A percentile compares a stretch with the other conserved stretches of the same genome.
Conservation (phyloP, 2,113 vertebrate species). For the Oncorhynchus clarkii region DNA sequence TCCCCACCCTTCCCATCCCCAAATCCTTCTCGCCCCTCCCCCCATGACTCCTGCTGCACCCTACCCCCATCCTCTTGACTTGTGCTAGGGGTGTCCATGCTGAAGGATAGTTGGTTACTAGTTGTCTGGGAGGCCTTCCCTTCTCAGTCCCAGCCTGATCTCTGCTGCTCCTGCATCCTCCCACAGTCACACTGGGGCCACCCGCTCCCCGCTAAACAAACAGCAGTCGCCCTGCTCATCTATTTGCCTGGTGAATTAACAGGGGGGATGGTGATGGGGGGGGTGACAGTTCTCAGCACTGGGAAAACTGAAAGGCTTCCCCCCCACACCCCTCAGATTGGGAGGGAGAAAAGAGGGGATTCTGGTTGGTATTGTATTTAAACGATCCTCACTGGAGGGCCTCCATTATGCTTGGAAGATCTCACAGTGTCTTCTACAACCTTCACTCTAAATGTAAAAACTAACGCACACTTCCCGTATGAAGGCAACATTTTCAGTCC, state of each 20-base stretch:
- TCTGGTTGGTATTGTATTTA: constrained; percentile 60
- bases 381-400: constrained; percentile 40
- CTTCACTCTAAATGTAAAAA: too few relatives aligned
- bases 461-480: too few relatives aligned
- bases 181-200: constrained; percentile 79
- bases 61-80: too few relatives aligned
- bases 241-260: constrained; percentile 90
- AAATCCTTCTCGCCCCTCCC: not conserved
- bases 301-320: constrained; percentile 63
- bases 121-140: not conserved
- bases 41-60: not conserved
- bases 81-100: too few relatives aligned
- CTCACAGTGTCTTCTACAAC: constrained; percentile 8
- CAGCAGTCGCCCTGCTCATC: constrained; percentile 83
- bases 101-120: not conserved
- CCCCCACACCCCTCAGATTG: constrained; percentile 66
- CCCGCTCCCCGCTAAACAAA: constrained; percentile 82
- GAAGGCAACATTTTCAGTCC: too few relatives aligned
- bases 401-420: constrained; percentile 34
- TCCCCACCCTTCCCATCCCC: not conserved
- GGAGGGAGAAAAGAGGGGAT: constrained; percentile 62
- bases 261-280: constrained; percentile 66
- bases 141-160: constrained; percentile 16
- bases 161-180: not conserved
- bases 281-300: constrained; percentile 71